phyloP scores from a whole-genome alignment of 2,797 vertebrate genomes.

The Macroramphosus scolopax region DNA sequence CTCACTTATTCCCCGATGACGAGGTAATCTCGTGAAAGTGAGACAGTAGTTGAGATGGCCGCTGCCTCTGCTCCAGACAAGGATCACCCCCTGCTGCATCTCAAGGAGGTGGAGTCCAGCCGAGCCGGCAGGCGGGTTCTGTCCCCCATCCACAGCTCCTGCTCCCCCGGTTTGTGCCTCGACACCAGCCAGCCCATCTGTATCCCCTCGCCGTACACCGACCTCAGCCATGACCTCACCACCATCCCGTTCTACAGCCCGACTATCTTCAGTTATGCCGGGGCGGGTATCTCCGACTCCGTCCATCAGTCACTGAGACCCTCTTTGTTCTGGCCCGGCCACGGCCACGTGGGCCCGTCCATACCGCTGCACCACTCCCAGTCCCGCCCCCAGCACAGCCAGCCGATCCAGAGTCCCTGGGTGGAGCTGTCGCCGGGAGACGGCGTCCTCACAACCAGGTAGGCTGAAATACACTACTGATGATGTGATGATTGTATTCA shows the following conservation, averaged over 20 bases:
- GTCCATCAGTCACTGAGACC: conserved; percentile 81
- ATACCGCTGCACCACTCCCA: conserved; percentile 81
- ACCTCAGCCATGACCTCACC: conserved; percentile 83
- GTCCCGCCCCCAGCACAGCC: conserved; percentile 75
- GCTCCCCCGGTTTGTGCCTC: conserved; percentile 70
- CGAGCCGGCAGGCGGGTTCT: conserved; percentile 70
- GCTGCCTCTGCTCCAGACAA: conserved; percentile 70
- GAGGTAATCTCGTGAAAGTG: too few relatives aligned
- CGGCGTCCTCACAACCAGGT: conserved; percentile 79
- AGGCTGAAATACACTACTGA: conserved; percentile 1
- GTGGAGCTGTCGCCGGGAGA: conserved; percentile 76
- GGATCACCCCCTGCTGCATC: conserved; percentile 81
- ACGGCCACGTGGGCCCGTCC: conserved; percentile 79
- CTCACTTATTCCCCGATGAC: too few relatives aligned
- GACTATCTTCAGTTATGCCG: conserved; percentile 82
- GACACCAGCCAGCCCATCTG: conserved; percentile 80
- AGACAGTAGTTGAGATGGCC: conserved; percentile 78
- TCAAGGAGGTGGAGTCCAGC: conserved; percentile 84
- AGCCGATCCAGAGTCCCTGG: conserved; percentile 82
- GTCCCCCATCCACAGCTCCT: conserved; percentile 76
- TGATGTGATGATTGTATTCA: too few relatives aligned
- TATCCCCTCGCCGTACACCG: conserved; percentile 87
- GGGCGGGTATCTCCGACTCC: conserved; percentile 73
- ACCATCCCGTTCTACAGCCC: conserved; percentile 87
- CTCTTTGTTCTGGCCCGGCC: conserved; percentile 81